Evolutionary conservation across 2,113 vertebrate species (phyloP).

Genomic region (Paralichthys olivaceus): DNA sequence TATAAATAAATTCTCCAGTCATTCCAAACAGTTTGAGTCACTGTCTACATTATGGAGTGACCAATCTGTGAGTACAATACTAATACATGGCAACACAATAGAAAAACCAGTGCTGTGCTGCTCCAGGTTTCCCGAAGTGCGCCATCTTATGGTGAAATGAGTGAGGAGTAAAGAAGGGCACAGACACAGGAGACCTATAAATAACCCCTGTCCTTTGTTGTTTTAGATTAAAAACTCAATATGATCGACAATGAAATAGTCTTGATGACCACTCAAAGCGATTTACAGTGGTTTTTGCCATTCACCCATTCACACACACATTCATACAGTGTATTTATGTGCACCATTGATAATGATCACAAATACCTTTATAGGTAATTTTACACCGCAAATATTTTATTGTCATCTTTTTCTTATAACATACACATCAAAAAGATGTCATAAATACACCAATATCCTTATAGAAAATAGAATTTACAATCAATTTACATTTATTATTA

Average conservation of each 20-base stretch:
- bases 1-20: constrained; percentile 35
- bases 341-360: not conserved
- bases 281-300: too few relatives aligned
- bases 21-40: constrained; percentile 12
- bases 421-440: constrained; percentile 46
- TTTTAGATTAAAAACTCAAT: too few relatives aligned
- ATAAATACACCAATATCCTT: constrained; percentile 74
- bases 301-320: too few relatives aligned
- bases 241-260: too few relatives aligned
- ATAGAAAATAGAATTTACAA: constrained; percentile 74
- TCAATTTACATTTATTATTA: constrained; percentile 68
- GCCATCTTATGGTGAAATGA: constrained; percentile 43
- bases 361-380: not conserved
- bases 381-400: constrained; percentile 59
- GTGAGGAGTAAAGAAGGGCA: not conserved
- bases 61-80: not conserved
- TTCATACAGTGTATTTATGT: too few relatives aligned
- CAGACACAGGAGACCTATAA: not conserved
- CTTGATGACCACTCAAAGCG: too few relatives aligned
- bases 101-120: not conserved
- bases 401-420: constrained; percentile 41
- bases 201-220: not conserved
- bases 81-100: not conserved
- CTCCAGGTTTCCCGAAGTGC: not conserved
- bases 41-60: constrained; percentile 5